phyloP scores from a whole-genome alignment of 2,888 invertebrate genomes.

The Drosophila kokeensis region DNA sequence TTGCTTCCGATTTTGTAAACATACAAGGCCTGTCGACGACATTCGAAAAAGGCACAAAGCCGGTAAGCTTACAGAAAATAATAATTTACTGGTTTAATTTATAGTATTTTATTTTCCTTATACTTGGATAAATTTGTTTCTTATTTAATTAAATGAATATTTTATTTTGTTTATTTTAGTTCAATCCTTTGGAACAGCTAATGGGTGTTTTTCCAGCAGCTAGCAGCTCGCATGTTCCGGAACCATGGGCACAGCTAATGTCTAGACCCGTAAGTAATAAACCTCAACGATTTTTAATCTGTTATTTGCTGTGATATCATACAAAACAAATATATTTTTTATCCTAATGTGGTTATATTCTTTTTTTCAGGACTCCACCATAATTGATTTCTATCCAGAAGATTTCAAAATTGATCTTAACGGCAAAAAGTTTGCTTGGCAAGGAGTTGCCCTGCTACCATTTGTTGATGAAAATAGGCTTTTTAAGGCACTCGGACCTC shows the following conservation, averaged over 20 bases:
- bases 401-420: constrained; percentile 99
- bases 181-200: constrained; percentile 98
- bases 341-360: background rate
- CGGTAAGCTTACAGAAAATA: constrained; percentile 87
- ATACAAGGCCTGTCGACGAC: constrained; percentile 93
- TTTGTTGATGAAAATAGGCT: constrained; percentile 98
- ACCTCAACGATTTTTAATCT: background rate
- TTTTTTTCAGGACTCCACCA: constrained; percentile 91
- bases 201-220: constrained; percentile 99
- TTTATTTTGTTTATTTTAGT: constrained; percentile 86
- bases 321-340: background rate
- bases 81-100: background rate
- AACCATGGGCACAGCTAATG: constrained; percentile 97
- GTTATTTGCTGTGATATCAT: background rate
- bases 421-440: constrained; percentile 99
- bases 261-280: constrained; percentile 90
- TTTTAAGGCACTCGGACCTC: constrained; percentile 92
- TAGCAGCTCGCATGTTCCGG: constrained; percentile 96
- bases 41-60: constrained; percentile 95
- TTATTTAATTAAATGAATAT: background rate
- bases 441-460: constrained; percentile 98
- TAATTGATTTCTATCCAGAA: constrained; percentile 99
- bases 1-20: constrained; percentile 99
- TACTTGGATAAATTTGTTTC: no score
- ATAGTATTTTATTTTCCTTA: background rate